phyloP scores from a whole-genome alignment of 2,113 vertebrate genomes.

The Scytalopus superciliaris region DNA sequence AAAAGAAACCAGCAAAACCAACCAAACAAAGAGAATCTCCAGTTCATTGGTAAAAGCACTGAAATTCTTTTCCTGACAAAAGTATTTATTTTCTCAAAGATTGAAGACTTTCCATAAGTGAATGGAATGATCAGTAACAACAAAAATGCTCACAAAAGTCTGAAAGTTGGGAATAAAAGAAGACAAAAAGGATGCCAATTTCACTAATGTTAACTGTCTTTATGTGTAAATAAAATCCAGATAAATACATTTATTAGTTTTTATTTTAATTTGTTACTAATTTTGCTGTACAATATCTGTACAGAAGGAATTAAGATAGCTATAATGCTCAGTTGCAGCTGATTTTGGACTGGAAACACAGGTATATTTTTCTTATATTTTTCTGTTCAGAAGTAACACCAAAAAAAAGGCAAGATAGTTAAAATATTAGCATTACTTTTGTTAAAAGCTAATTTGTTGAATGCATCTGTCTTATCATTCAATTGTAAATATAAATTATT shows the following conservation, averaged over 20 bases:
- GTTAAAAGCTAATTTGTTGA: constrained; percentile 48
- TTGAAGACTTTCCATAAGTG: background rate
- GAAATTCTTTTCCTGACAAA: background rate
- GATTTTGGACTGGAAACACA: background rate
- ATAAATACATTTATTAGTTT: background rate
- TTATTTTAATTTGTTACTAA: background rate
- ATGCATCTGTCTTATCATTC: background rate
- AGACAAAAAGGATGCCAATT: background rate
- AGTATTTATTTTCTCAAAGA: background rate
- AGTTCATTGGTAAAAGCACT: background rate
- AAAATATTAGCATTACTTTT: constrained; percentile 9
- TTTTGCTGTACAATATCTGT: background rate
- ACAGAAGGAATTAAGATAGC: background rate
- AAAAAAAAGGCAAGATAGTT: background rate
- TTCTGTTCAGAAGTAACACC: background rate
- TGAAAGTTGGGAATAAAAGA: background rate
- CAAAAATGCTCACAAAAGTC: background rate
- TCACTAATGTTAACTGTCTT: background rate
- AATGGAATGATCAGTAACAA: background rate
- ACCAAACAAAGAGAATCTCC: background rate
- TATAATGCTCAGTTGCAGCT: background rate
- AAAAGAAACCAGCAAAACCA: background rate
- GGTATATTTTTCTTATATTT: constrained; percentile 1
- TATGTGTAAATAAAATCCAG: background rate
- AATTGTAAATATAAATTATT: constrained; percentile 57